Percentiles rank a stretch among this genome's conserved stretches.
Evolutionary conservation across 2,113 vertebrate genomes (phyloP).

Genomic region (Pogonocichla stellata): DNA sequence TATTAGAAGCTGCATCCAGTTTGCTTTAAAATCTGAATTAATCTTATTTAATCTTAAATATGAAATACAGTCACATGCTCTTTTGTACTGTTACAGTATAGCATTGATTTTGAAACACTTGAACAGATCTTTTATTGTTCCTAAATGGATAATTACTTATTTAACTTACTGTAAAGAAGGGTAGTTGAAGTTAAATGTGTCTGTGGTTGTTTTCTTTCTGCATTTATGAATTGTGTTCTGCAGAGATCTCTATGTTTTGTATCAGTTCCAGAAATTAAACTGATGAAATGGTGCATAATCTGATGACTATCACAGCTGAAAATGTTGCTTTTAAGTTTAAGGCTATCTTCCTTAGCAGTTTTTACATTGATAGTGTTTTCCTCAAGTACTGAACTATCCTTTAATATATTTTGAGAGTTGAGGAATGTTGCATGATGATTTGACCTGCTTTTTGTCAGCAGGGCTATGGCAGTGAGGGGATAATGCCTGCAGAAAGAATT

Average conservation of each 20-base stretch:
- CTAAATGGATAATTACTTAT: background rate
- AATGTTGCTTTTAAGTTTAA: background rate
- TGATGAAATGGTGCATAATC: background rate
- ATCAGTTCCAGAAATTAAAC: background rate
- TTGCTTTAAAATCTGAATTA: conserved; percentile 12
- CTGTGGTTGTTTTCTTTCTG: background rate
- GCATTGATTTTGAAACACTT: background rate
- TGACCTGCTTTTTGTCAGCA: background rate
- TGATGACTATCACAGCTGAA: background rate
- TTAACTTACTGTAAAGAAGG: background rate
- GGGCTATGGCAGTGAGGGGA: background rate
- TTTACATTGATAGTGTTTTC: background rate
- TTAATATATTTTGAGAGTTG: background rate
- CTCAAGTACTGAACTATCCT: background rate
- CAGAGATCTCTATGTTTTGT: background rate
- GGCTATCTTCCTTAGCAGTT: background rate
- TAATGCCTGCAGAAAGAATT: background rate
- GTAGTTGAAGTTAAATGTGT: background rate
- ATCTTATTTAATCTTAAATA: conserved; percentile 12
- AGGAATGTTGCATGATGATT: background rate
- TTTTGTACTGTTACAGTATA: background rate
- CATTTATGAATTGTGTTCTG: background rate
- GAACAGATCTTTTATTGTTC: conserved; percentile 5
- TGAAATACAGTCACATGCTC: background rate
- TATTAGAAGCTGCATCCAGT: background rate